These are phyloP conservation scores for Odontocerum albicorne DNA, from an alignment of 2,888 invertebrate species.

Conservation along the genomic window DNA sequence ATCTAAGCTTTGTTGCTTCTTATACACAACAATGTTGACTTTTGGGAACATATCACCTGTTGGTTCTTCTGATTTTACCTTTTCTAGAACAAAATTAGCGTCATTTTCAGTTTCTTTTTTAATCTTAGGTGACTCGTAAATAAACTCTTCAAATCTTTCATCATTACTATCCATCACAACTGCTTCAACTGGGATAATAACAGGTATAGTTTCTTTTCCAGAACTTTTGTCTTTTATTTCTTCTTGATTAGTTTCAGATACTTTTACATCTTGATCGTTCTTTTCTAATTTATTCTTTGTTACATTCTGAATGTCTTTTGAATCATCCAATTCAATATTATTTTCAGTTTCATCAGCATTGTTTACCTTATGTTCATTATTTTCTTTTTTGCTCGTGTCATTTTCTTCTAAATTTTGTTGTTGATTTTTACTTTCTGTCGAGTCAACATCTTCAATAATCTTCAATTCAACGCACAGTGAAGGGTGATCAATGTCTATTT, in stretches of 20 bases:
- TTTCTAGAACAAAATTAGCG: conserved; percentile 13
- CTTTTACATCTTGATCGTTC: conserved; percentile 5
- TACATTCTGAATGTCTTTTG: neutral
- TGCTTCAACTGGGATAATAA: neutral
- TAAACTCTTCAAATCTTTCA: neutral
- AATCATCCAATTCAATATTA: neutral
- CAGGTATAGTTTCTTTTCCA: neutral
- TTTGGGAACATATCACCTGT: conserved; percentile 50
- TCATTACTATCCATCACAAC: neutral
- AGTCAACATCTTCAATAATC: conserved; percentile 55
- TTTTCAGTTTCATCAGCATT: neutral
- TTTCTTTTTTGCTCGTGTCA: neutral
- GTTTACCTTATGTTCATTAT: neutral
- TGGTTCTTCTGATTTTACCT: conserved; percentile 32
- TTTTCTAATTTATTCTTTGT: neutral
- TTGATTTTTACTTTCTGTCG: conserved; percentile 17
- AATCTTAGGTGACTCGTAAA: neutral
- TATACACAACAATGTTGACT: conserved; percentile 50
- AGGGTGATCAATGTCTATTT: conserved; percentile 40
- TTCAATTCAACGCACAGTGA: conserved; percentile 52
- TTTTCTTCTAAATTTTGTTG: neutral
- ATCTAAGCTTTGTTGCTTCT: conserved; percentile 54
- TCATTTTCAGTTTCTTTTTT: conserved; percentile 9
- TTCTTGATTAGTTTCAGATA: conserved; percentile 6
- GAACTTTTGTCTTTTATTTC: neutral